Conservation (phyloP, 2,797 vertebrate genomes). For the Babyrousa celebensis region DNA sequence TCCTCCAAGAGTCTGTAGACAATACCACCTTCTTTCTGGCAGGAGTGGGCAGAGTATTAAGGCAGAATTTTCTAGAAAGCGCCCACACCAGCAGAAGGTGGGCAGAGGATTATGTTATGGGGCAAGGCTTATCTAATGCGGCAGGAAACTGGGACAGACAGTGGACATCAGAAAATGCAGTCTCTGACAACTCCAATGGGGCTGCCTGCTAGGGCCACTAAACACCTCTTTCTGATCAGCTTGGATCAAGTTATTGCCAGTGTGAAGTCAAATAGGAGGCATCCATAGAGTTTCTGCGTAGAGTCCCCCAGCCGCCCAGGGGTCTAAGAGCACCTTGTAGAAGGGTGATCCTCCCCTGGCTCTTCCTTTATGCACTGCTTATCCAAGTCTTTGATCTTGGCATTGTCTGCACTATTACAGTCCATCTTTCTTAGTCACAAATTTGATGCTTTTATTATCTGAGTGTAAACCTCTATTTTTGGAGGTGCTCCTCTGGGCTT, state of each 20-base stretch:
- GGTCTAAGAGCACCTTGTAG: background rate
- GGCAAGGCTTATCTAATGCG: background rate
- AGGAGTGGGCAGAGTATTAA: background rate
- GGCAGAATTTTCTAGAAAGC: background rate
- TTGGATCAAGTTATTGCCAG: background rate
- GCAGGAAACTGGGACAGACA: background rate
- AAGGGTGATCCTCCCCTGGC: background rate
- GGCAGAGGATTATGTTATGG: background rate
- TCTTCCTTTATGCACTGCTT: background rate
- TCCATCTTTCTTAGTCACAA: background rate
- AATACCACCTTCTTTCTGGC: background rate
- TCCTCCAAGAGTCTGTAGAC: background rate
- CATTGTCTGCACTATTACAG: background rate
- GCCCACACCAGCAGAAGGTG: background rate
- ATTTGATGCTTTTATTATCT: background rate
- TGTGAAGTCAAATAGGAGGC: background rate
- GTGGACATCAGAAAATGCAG: too few species aligned
- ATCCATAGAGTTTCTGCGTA: background rate
- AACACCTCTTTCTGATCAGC: background rate
- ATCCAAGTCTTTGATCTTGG: background rate
- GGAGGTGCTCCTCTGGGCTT: background rate
- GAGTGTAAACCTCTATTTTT: background rate
- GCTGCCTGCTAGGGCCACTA: too few species aligned
- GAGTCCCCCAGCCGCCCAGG: background rate
- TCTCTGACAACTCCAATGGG: background rate